Percentiles rank a stretch among this genome's conserved stretches.
These are phyloP conservation scores for Fulica atra DNA, from an alignment of 2,113 vertebrate genomes.

Conservation along the genomic window DNA sequence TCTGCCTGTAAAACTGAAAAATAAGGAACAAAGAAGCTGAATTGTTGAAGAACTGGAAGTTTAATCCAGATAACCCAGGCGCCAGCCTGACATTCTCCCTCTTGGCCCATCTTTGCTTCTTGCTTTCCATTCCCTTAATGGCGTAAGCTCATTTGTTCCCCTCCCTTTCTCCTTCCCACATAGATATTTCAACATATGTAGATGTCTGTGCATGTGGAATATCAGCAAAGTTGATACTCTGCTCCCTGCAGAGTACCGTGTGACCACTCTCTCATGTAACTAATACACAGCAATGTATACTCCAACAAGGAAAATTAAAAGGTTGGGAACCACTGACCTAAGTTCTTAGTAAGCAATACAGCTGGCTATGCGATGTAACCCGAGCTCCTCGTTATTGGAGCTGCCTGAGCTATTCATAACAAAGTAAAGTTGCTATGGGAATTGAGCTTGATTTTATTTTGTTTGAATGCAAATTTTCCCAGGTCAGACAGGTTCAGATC, in stretches of 20 bases:
- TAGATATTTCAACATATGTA: conserved; percentile 57
- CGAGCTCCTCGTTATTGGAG: conserved; percentile 43
- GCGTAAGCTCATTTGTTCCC: conserved; percentile 27
- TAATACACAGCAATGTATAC: conserved; percentile 57
- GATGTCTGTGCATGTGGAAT: conserved; percentile 45
- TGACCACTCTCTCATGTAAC: conserved; percentile 63
- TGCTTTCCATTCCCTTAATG: conserved; percentile 27
- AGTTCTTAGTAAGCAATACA: conserved; percentile 66
- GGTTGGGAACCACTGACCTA: conserved; percentile 68
- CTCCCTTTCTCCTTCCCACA: conserved; percentile 39
- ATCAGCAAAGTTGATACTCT: conserved; percentile 63
- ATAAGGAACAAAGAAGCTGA: background rate
- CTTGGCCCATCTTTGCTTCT: conserved; percentile 11
- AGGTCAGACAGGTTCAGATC: conserved; percentile 61
- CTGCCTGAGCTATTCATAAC: conserved; percentile 62
- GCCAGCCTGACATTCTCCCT: background rate
- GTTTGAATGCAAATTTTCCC: conserved; percentile 60
- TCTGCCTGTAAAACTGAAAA: background rate
- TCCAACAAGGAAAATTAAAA: conserved; percentile 60
- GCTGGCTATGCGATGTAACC: conserved; percentile 65
- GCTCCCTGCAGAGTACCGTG: conserved; percentile 47
- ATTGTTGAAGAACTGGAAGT: background rate
- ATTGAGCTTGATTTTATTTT: conserved; percentile 65
- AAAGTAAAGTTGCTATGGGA: conserved; percentile 60
- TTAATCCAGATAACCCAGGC: conserved; percentile 13